A percentile compares a stretch with the other conserved stretches of the same genome.
These are phyloP conservation scores for Neuroterus valhalla DNA, from an alignment of 1,140 invertebrate species.

Conservation along the genomic window DNA sequence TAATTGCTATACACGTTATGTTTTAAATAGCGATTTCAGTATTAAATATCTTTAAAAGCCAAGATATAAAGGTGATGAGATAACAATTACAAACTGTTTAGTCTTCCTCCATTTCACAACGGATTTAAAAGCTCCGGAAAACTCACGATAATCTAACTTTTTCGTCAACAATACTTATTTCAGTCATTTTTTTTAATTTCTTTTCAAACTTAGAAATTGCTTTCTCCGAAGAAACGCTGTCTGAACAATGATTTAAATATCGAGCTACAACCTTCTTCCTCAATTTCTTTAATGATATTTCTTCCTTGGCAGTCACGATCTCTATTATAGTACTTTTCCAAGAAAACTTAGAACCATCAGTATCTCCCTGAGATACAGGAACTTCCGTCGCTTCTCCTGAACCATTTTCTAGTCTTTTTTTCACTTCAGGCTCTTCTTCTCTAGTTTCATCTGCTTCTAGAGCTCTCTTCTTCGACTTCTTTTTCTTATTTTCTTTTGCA, in stretches of 20 bases:
- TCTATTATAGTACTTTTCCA: constrained; percentile 68
- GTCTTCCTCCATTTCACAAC: background rate
- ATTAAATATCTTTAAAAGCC: too few relatives aligned
- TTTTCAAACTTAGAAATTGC: constrained; percentile 67
- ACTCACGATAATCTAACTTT: constrained; percentile 53
- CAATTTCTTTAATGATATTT: constrained; percentile 70
- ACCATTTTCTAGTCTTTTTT: constrained; percentile 34
- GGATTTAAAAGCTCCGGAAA: background rate
- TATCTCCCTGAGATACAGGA: constrained; percentile 35
- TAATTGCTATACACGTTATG: too few relatives aligned
- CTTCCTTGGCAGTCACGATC: constrained; percentile 63
- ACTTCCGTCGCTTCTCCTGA: background rate
- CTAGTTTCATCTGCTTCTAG: constrained; percentile 23
- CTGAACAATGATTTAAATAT: constrained; percentile 59
- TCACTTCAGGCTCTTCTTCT: constrained; percentile 40
- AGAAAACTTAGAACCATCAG: constrained; percentile 58
- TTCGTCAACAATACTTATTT: constrained; percentile 55
- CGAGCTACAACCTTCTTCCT: constrained; percentile 67
- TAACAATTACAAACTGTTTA: background rate
- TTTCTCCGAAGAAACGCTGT: constrained; percentile 59
- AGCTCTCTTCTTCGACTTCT: constrained; percentile 46
- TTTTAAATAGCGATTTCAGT: too few relatives aligned
- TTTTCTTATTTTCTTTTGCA: constrained; percentile 45
- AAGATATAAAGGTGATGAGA: too few relatives aligned
- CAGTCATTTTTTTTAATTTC: constrained; percentile 67